phyloP scores from a whole-genome alignment of 2,797 vertebrate genomes.

The Epinephelus coioides region DNA sequence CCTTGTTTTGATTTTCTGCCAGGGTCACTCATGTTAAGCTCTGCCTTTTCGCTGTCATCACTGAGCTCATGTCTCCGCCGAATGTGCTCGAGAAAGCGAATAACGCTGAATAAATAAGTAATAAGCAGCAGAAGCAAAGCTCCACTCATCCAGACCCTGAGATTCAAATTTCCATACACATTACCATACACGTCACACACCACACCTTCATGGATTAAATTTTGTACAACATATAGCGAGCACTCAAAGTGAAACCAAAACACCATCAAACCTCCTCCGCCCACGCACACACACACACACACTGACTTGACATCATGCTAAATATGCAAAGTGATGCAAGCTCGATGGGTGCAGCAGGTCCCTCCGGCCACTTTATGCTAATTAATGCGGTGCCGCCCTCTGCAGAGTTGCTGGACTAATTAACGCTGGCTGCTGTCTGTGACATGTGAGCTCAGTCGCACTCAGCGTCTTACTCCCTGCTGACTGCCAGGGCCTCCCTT shows the following conservation, averaged over 20 bases:
- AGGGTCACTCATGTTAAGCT: constrained; percentile 47
- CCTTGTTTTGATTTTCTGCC: constrained; percentile 40
- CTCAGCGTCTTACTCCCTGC: constrained; percentile 52
- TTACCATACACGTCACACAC: constrained; percentile 38
- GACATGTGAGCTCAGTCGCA: constrained; percentile 73
- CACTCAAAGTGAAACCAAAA: constrained; percentile 10
- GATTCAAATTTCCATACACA: constrained; percentile 31
- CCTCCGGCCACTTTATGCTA: constrained; percentile 84
- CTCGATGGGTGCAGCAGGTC: constrained; percentile 68
- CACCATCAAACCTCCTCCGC: constrained; percentile 17
- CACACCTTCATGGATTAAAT: constrained; percentile 43
- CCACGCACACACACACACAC: constrained; percentile 26
- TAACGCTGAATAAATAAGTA: constrained; percentile 45
- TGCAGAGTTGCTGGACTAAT: constrained; percentile 84
- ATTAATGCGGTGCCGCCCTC: constrained; percentile 85
- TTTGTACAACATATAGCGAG: constrained; percentile 26
- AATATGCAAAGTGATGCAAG: constrained; percentile 77
- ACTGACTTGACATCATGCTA: constrained; percentile 50
- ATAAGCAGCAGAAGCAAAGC: constrained; percentile 39
- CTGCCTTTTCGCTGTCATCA: constrained; percentile 33
- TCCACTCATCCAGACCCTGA: constrained; percentile 17
- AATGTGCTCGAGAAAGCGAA: constrained; percentile 10
- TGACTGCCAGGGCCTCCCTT: constrained; percentile 48
- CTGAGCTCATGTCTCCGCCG: constrained; percentile 28
- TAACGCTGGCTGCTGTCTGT: constrained; percentile 76